Base-by-base conservation (phyloP, 2,888 invertebrate species). In the Tinea trinotella region DNA sequence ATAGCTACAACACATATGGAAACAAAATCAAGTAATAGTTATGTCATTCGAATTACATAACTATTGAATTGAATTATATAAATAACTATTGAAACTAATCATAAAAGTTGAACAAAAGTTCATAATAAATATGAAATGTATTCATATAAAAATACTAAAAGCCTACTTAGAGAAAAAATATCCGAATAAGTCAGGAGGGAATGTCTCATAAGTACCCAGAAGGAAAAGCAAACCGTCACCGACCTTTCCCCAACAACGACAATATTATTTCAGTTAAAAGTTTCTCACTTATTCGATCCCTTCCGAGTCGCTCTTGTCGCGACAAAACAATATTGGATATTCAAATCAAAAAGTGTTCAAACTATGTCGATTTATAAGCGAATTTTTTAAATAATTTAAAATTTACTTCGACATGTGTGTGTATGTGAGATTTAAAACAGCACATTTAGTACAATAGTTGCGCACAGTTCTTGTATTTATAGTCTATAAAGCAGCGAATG, bases 221-320 rank as follows among this genome's bases (percentile, higher is more conserved):
- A 48, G 7, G 48, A 19, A 40, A 48, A 20, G 10, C 19, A 15
- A 50, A 50, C 50, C 24, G 18, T 3, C 20, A 48, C 50, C 50
- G 50, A 50, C 50, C 50, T 50, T 50, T 50, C 10, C 17, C 48
- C 15, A 24, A 15, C 24, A 24, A 72, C 68, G 70, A 71, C 70
- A 75, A 74, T 76, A 75, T 75, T 75, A 75, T 76, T 76, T 75
- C 72, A 74, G 74, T 74, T 76, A 76, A 76, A 76, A 76, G 72
- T 76, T 74, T 64, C 65, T 62, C 66, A 66, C 67, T 74, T 71
- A 74, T 73, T 70, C 74, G 70, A 70, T 74, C 74, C 72, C 70
- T 74, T 73, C 68, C 36, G 34, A 18, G 5, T 68, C 64, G 55
- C 61, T 59, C 63, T 63, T 64, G 63, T 62, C 54, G 44, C 19